These are phyloP conservation scores for Yponomeuta malinellus DNA, from an alignment of 2,888 invertebrate genomes.

Conservation along the genomic window DNA sequence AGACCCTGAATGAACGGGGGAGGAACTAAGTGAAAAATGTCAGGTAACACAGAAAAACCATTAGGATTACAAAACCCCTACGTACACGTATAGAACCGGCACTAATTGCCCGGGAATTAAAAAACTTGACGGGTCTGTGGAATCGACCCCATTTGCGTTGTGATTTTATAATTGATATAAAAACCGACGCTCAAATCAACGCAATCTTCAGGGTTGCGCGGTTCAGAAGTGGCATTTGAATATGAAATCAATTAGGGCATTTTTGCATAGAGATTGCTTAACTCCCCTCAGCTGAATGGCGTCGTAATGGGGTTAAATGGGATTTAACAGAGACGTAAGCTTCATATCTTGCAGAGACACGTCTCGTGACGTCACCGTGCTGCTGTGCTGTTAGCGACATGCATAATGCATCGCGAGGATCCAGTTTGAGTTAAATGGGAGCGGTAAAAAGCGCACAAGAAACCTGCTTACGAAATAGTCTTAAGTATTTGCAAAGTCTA, in stretches of 20 bases:
- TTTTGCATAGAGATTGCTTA: conserved; percentile 1
- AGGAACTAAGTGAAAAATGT: conserved; percentile 33
- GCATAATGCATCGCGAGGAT: conserved; percentile 35
- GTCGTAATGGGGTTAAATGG: conserved; percentile 8
- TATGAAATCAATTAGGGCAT: conserved; percentile 5
- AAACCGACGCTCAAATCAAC: background rate
- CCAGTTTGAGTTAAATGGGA: conserved; percentile 14
- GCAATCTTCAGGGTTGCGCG: background rate
- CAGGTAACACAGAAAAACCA: conserved; percentile 47
- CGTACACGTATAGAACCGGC: conserved; percentile 12
- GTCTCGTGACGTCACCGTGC: conserved; percentile 15
- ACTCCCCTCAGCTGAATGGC: conserved; percentile 3
- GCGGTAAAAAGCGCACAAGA: background rate
- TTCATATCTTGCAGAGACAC: conserved; percentile 36
- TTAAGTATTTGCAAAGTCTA: conserved; percentile 3
- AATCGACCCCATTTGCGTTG: background rate
- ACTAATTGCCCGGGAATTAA: conserved; percentile 12
- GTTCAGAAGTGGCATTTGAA: conserved; percentile 5
- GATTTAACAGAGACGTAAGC: conserved; percentile 23
- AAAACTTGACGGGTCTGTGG: background rate
- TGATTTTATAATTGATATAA: background rate
- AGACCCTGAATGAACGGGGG: background rate
- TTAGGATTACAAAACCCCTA: conserved; percentile 29
- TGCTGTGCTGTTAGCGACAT: conserved; percentile 27
- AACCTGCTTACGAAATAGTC: background rate